These are phyloP conservation scores for Melinaea menophilus DNA, from an alignment of 2,888 invertebrate genomes.

Conservation along the genomic window DNA sequence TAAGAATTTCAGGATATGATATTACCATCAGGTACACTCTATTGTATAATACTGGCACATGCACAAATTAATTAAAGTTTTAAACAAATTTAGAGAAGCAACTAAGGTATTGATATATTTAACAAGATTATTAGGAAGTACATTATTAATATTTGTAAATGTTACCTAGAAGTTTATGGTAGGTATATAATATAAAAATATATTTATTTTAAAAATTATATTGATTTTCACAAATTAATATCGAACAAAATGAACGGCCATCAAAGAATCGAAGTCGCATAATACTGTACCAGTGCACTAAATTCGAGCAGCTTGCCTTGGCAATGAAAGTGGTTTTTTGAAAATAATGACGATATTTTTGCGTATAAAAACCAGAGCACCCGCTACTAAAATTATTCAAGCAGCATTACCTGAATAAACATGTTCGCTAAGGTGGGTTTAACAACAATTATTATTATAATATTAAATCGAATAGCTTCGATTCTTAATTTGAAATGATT, in stretches of 20 bases:
- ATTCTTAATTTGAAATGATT: slow-evolving; percentile 1
- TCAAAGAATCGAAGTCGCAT: slow-evolving; percentile 11
- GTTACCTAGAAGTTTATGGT: no score
- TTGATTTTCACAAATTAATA: no score
- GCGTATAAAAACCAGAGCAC: slow-evolving; percentile 70
- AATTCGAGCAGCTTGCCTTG: slow-evolving; percentile 56
- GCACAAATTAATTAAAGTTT: no score
- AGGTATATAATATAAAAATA: no score
- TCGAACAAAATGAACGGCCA: slow-evolving; percentile 13
- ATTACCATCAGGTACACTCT: no score
- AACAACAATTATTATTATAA: slow-evolving; percentile 13
- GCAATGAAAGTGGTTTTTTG: slow-evolving; percentile 72
- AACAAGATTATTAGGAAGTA: no score
- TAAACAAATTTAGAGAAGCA: no score
- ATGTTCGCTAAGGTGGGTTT: slow-evolving; percentile 74
- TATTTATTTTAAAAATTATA: no score
- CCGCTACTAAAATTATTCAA: slow-evolving; percentile 68
- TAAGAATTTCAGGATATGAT: no score
- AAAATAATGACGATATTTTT: slow-evolving; percentile 40
- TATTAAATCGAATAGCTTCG: slow-evolving; percentile 1
- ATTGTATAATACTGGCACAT: no score
- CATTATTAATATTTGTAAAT: no score
- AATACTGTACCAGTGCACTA: slow-evolving; percentile 19
- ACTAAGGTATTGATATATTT: no score
- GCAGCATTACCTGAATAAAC: slow-evolving; percentile 67